A percentile compares a stretch with the other conserved stretches of the same genome.
These are phyloP conservation scores for Stylophora pistillata DNA, from an alignment of 64 coral and sea anemone species.

Conservation along the genomic window DNA sequence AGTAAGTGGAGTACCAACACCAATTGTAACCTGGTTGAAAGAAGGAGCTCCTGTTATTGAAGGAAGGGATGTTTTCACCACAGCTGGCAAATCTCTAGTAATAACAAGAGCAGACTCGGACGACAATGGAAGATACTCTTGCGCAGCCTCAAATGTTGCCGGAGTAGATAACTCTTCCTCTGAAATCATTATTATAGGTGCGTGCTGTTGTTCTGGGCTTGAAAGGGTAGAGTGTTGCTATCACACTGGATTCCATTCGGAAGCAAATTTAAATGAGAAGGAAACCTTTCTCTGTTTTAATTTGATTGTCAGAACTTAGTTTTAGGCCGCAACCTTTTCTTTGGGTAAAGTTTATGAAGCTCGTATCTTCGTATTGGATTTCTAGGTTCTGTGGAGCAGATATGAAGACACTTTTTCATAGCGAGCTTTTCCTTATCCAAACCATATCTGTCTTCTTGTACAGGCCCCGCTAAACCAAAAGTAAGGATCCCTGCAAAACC, in stretches of 20 bases:
- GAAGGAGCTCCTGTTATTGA: conserved; percentile 5
- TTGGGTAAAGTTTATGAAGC: too few species aligned
- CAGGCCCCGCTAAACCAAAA: conserved; percentile 68
- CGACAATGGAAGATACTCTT: conserved; percentile 52
- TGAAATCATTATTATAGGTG: neutral
- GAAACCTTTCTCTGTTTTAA: too few species aligned
- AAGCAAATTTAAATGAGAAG: too few species aligned
- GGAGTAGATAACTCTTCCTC: conserved; percentile 4
- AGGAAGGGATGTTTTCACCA: conserved; percentile 5
- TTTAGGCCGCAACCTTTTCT: too few species aligned
- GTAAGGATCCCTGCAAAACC: conserved; percentile 33
- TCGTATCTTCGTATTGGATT: too few species aligned
- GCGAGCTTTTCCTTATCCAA: neutral
- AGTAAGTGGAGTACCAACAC: conserved; percentile 29
- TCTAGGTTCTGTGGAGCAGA: too few species aligned
- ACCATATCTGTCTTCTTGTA: neutral
- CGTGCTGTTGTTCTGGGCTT: neutral
- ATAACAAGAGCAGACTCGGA: neutral
- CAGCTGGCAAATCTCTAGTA: conserved; percentile 13
- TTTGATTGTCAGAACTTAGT: too few species aligned
- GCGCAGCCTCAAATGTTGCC: conserved; percentile 1
- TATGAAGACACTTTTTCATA: neutral
- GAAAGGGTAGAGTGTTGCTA: neutral
- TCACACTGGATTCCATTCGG: too few species aligned
- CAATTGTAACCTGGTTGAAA: conserved; percentile 51